Conservation (phyloP, 2,888 invertebrate genomes). For the Tanypteryx hageni region DNA sequence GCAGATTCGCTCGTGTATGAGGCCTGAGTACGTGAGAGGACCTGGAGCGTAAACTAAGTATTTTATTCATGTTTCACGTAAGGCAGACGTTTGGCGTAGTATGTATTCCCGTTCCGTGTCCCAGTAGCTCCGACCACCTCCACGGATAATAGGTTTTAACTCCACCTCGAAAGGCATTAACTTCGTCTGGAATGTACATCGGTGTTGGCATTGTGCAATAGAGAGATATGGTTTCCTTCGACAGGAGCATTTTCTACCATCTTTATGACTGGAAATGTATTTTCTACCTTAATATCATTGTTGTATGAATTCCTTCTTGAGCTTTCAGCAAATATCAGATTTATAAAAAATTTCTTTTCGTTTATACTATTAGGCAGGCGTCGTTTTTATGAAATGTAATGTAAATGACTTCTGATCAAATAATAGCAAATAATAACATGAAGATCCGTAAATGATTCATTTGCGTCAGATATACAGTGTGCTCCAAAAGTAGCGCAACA, state of each 20-base stretch:
- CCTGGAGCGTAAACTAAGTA: not conserved
- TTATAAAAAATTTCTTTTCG: not conserved
- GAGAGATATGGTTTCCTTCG: not conserved
- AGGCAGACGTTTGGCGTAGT: slow-evolving; percentile 10
- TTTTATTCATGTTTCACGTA: not conserved
- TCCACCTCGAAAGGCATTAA: not conserved
- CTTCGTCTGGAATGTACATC: slow-evolving; percentile 11
- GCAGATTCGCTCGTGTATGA: not conserved
- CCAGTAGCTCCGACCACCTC: not conserved
- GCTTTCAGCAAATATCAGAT: not conserved
- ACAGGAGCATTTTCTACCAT: not conserved
- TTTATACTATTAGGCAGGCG: too few species aligned
- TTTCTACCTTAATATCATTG: not conserved
- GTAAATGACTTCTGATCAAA: too few species aligned
- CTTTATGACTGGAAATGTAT: not conserved
- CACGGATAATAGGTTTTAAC: not conserved
- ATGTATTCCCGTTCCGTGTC: not conserved
- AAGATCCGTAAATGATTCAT: too few species aligned
- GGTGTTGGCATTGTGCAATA: not conserved
- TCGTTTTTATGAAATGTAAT: too few species aligned
- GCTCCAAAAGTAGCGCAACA: too few species aligned
- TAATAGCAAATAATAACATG: too few species aligned
- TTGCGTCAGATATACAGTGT: too few species aligned
- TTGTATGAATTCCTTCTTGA: not conserved
- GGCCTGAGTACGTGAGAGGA: not conserved